phyloP scores from a whole-genome alignment of 1,140 invertebrate species.

The Drosophila malerkotliana region DNA sequence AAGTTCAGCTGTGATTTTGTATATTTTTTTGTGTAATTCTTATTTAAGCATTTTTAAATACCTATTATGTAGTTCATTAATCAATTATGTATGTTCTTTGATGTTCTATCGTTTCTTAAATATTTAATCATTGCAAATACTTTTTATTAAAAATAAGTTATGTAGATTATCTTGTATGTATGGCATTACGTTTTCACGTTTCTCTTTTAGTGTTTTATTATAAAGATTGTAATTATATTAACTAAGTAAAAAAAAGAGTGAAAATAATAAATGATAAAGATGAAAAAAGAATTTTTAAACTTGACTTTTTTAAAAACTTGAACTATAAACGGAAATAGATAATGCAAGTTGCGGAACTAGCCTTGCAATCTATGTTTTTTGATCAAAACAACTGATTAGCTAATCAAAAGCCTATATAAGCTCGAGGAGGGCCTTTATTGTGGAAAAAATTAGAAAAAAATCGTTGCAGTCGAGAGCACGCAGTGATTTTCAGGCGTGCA shows the following conservation, averaged over 20 bases:
- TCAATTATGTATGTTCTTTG: constrained; percentile 13
- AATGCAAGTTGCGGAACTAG: constrained; percentile 30
- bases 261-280: constrained; percentile 52
- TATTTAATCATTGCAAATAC: constrained; percentile 27
- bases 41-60: constrained; percentile 43
- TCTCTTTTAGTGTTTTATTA: constrained; percentile 39
- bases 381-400: background rate
- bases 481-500: constrained; percentile 70
- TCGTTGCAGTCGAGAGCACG: constrained; percentile 53
- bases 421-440: background rate
- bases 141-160: constrained; percentile 59
- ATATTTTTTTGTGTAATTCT: constrained; percentile 73
- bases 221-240: constrained; percentile 31
- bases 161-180: constrained; percentile 61
- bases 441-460: constrained; percentile 27
- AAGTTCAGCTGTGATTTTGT: constrained; percentile 82
- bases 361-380: constrained; percentile 34
- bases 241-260: constrained; percentile 46
- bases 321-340: constrained; percentile 47
- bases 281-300: constrained; percentile 4
- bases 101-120: constrained; percentile 14
- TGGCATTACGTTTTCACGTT: constrained; percentile 58
- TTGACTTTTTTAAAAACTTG: background rate
- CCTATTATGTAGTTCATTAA: constrained; percentile 59
- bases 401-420: constrained; percentile 54